Percentiles rank a stretch among this genome's conserved stretches.
phyloP scores from a whole-genome alignment of 2,888 invertebrate species.

The Ctena decussata region DNA sequence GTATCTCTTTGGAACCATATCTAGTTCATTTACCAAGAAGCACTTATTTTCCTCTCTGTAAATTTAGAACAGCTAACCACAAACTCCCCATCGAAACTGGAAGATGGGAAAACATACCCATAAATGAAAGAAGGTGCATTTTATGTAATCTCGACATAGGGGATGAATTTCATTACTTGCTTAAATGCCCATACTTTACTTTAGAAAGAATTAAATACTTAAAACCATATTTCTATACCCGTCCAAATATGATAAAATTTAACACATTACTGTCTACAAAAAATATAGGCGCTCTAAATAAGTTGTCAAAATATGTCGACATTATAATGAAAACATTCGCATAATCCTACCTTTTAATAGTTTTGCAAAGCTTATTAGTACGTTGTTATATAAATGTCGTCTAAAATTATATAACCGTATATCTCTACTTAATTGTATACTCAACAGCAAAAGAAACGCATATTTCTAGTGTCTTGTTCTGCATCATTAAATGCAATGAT shows the following conservation, averaged over 20 bases:
- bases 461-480: too few species aligned
- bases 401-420: too few species aligned
- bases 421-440: too few species aligned
- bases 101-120: neutral
- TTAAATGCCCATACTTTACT: neutral
- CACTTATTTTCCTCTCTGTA: neutral
- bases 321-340: neutral
- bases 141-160: neutral
- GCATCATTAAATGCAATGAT: too few species aligned
- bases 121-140: neutral
- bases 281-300: neutral
- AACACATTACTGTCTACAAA: neutral
- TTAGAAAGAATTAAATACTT: neutral
- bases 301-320: neutral
- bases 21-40: neutral
- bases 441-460: too few species aligned
- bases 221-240: neutral
- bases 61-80: neutral
- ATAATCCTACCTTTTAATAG: too few species aligned
- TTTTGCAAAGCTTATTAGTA: too few species aligned
- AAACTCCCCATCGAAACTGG: neutral
- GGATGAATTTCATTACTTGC: neutral
- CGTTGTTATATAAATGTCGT: too few species aligned
- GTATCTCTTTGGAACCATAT: neutral
- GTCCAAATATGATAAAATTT: neutral